Evolutionary conservation across 2,888 invertebrate species (phyloP).

Genomic region (Parnassius smintheus): DNA sequence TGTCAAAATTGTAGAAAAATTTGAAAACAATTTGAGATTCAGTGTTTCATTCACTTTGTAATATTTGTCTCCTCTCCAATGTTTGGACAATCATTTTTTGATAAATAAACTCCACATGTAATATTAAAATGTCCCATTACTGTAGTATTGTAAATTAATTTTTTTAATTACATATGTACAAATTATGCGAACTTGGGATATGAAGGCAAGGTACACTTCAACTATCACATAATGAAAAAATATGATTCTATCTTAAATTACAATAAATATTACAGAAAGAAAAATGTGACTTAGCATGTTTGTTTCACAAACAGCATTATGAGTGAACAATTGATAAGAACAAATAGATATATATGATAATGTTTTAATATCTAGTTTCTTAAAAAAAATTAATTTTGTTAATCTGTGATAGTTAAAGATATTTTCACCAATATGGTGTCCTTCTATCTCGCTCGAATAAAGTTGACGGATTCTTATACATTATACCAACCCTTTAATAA

Average conservation of each 20-base stretch:
- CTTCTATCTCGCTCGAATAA: constrained; percentile 59
- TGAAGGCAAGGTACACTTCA: constrained; percentile 58
- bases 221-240: constrained; percentile 54
- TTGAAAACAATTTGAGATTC: constrained; percentile 23
- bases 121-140: constrained; percentile 35
- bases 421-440: constrained; percentile 75
- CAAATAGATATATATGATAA: constrained; percentile 1
- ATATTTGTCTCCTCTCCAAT: constrained; percentile 3
- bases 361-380: constrained; percentile 3
- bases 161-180: constrained; percentile 77
- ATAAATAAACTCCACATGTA: constrained; percentile 11
- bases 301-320: constrained; percentile 17
- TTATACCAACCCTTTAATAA: constrained; percentile 65
- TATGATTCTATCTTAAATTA: neutral
- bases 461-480: constrained; percentile 70
- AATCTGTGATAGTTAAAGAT: constrained; percentile 61
- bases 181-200: constrained; percentile 64
- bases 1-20: constrained; percentile 5
- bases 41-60: neutral
- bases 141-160: constrained; percentile 49
- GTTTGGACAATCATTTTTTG: constrained; percentile 4
- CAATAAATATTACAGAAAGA: constrained; percentile 1
- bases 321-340: constrained; percentile 15
- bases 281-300: neutral
- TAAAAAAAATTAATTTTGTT: constrained; percentile 15